Percentiles rank a stretch among this genome's conserved stretches.
These are phyloP conservation scores for Gorsachius goisagi DNA, from an alignment of 2,113 vertebrate genomes.

Conservation along the genomic window DNA sequence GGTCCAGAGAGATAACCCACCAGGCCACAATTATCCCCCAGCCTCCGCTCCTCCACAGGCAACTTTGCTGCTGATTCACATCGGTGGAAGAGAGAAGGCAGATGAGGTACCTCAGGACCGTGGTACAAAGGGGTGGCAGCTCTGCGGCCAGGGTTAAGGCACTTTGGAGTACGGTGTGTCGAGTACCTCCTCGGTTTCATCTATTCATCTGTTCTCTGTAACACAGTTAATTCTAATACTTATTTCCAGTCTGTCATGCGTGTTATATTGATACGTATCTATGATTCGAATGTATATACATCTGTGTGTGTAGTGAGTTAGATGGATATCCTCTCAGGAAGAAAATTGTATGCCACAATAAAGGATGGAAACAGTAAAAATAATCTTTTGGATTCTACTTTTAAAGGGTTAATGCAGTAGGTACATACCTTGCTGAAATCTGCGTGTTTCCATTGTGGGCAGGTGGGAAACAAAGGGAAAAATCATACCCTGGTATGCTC, in stretches of 20 bases:
- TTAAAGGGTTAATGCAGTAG: background rate
- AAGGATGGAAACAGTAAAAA: background rate
- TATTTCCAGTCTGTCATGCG: background rate
- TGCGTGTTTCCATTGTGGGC: background rate
- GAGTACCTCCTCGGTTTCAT: background rate
- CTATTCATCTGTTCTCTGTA: background rate
- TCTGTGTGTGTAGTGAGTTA: background rate
- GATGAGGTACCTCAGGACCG: background rate
- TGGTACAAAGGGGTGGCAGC: background rate
- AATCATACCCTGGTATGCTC: background rate
- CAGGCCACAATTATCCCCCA: background rate
- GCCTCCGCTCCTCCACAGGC: background rate
- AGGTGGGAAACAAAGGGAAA: constrained; percentile 13
- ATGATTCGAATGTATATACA: background rate
- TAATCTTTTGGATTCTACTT: background rate
- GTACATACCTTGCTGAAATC: background rate
- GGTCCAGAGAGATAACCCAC: background rate
- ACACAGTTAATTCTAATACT: constrained; percentile 15
- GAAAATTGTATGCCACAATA: background rate
- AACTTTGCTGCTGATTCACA: background rate
- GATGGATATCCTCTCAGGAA: background rate
- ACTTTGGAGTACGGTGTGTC: background rate
- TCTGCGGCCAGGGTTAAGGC: background rate
- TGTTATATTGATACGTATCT: background rate
- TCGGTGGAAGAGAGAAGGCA: background rate